phyloP scores from a whole-genome alignment of 2,797 vertebrate species.

The Pipistrellus nathusii region DNA sequence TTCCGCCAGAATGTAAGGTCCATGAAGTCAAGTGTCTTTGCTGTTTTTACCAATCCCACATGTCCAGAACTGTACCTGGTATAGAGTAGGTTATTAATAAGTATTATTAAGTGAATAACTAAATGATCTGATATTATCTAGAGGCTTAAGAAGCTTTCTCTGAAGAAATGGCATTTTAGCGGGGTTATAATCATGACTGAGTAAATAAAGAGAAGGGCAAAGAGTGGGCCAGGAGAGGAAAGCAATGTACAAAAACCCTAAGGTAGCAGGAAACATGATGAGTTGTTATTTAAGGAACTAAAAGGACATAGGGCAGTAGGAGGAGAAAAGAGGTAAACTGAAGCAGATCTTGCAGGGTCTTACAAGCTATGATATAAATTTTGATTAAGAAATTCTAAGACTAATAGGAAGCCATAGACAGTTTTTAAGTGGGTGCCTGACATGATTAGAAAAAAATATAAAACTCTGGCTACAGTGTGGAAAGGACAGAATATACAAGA shows the following conservation, averaged over 20 bases:
- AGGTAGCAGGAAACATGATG: not conserved
- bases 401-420: not conserved
- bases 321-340: conserved; percentile 26
- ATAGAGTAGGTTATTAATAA: conserved; percentile 5
- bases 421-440: not conserved
- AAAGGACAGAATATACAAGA: not conserved
- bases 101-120: conserved; percentile 51
- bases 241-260: not conserved
- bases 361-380: conserved; percentile 31
- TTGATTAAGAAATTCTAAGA: conserved; percentile 20
- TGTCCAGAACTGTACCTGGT: conserved; percentile 30
- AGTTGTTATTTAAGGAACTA: conserved; percentile 51
- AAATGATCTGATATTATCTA: conserved; percentile 21
- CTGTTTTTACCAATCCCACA: not conserved
- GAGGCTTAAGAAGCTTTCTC: conserved; percentile 41
- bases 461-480: not conserved
- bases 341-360: conserved; percentile 25
- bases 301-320: not conserved
- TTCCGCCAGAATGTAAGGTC: conserved; percentile 43
- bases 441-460: conserved; percentile 15
- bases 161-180: conserved; percentile 36
- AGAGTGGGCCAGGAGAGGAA: not conserved
- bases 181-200: not conserved
- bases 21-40: conserved; percentile 3
- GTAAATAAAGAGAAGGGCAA: conserved; percentile 37